Base-by-base conservation (phyloP, 2,797 vertebrate species). In the Sebastes diploproa region DNA sequence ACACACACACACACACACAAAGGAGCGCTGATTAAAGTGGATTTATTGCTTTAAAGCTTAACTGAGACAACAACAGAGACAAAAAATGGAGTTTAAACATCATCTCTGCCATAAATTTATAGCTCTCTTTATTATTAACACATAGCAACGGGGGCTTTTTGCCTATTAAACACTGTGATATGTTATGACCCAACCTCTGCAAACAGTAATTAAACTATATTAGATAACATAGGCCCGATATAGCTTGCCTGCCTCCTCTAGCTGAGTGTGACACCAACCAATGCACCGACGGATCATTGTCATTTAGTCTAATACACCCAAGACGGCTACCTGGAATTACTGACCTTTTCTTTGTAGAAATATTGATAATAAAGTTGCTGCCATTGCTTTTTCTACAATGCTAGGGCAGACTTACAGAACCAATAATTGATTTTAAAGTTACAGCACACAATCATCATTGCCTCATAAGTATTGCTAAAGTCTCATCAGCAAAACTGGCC, bases 181-280 rank as follows among this genome's bases (percentile, higher is more conserved):
- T 77, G 69, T 65, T 86, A 55, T 84, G 86, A 90, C 42, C 42
- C 86, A 90, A 77, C 75, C 82, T 84, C 72, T 46, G 65, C 85
- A 83, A 89, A 86, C 87, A 88, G 64, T 81, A 85, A 88, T 92
- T 81, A 89, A 88, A 88, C 83, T 84, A 77, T 76, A 80, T 89
- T 74, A 89, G 89, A 92, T 88, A 88, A 91, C 75, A 69, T 2
- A 23, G 22, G 77, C 82, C 84, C 64, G 46, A 91, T 91, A 89
- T 91, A 92, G 77, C 80, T 70, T 36, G 75, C n/a, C 74, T 71
- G 55, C 22, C 73, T 76, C 65, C 75, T 73, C 56, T 2, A 12
- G 63, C 79, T 64, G 68, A 78, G 69, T 68, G 77, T 77, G 68
- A 85, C 75, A 75, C 55, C 60, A 72, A 83, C 73, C 22, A 29